Evolutionary conservation across 2,888 invertebrate species (phyloP), one percentile per base, ranked within the genome.

Genomic region (Dryocosmus kuriphilus): DNA sequence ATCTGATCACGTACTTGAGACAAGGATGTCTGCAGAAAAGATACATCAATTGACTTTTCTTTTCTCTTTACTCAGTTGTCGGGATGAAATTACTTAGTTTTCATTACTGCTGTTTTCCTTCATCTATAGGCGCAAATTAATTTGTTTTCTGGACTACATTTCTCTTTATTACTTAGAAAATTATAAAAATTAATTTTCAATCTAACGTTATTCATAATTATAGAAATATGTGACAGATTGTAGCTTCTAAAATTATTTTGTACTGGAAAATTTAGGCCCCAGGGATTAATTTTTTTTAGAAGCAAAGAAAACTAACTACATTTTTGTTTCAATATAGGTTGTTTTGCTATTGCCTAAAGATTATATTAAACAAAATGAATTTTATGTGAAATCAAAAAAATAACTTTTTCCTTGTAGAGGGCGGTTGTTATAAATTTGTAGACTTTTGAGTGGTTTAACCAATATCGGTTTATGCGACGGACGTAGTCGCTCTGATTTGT

Each of bases 1-100:
- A n/a, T 51, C 19, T 32, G 71, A 71, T 51, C 71, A 71, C n/a
- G 51, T 51, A 51, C 30, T 71, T 27, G 51, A 71, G 51, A 71
- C 71, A 71, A 71, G 71, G n/a, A 71, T 71, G 51, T 71, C 51
- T 71, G 30, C 30, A 32, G 51, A 9, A 71, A 51, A 51, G 51
- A 71, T 71, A 71, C 71, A 30, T 71, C 71, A 71, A 71, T 71
- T 32, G 30, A 22, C 30, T 71, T 71, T 71, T 51, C 67, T 67
- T 19, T n/a, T 30, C 27, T 22, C 41, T 16, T n/a, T 32, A 5
- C 16, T 16, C 16, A 41, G 16, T 24, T 65, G 46, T 65, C 2
- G 19, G 24, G 24, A 41, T 65, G 27, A 41, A 67, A 46, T 27
- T 38, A 24, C 24, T 27, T 46, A 67, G 41, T 16, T 27, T 41